Conservation (phyloP, 1,140 invertebrate species). For the Trypoxylus dichotomus region DNA sequence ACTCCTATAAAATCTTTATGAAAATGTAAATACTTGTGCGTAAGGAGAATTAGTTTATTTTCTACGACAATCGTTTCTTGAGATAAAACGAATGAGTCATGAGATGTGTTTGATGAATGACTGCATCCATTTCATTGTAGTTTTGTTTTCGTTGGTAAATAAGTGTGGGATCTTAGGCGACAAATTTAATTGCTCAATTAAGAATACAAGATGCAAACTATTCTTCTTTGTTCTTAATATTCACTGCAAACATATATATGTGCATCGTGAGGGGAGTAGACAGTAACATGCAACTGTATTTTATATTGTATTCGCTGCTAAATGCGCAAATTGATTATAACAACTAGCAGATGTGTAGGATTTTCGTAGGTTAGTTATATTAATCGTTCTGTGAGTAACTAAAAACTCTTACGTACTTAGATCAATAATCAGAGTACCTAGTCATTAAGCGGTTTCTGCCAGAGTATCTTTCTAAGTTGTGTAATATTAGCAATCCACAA, state of each 20-base stretch:
- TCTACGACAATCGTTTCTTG: not conserved
- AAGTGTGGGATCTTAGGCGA: not conserved
- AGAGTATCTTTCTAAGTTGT: too few species aligned
- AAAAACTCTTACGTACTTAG: too few species aligned
- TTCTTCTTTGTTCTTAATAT: not conserved
- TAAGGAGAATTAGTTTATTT: not conserved
- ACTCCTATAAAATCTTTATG: not conserved
- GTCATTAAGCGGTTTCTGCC: too few species aligned
- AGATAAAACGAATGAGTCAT: not conserved
- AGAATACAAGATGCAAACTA: not conserved
- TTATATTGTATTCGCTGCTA: too few species aligned
- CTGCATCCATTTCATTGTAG: not conserved
- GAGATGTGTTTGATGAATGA: not conserved
- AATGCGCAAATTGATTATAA: too few species aligned
- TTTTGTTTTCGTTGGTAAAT: not conserved
- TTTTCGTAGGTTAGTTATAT: too few species aligned
- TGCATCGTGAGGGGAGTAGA: too few species aligned
- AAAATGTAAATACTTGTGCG: conserved; percentile 16
- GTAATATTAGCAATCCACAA: too few species aligned
- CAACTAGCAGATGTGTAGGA: too few species aligned
- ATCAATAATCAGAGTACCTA: too few species aligned
- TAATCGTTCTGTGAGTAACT: too few species aligned
- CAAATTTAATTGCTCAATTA: conserved; percentile 4
- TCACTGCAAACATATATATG: not conserved
- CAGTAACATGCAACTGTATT: too few species aligned